These are phyloP conservation scores for Diaperis boleti DNA, from an alignment of 2,888 invertebrate genomes.

Conservation along the genomic window DNA sequence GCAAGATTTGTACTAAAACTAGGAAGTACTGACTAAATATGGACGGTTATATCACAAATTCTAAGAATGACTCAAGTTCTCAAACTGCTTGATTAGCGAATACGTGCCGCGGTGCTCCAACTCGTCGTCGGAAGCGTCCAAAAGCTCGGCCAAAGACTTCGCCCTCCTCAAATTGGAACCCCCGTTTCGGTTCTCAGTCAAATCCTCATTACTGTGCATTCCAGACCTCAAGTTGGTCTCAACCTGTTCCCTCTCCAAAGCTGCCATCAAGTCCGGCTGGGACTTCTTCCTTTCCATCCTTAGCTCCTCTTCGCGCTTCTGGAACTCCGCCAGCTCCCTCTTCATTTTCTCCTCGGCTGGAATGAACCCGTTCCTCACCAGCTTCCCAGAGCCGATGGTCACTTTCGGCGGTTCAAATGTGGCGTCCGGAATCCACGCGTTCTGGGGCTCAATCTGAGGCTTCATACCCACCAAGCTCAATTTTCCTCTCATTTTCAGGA, in stretches of 20 bases:
- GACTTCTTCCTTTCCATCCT: conserved; percentile 76
- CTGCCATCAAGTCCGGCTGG: conserved; percentile 74
- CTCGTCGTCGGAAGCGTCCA: conserved; percentile 74
- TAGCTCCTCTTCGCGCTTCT: conserved; percentile 68
- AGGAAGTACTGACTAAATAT: conserved; percentile 31
- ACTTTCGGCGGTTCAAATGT: conserved; percentile 61
- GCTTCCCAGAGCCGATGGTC: conserved; percentile 68
- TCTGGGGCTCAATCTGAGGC: conserved; percentile 46
- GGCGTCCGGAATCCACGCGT: conserved; percentile 52
- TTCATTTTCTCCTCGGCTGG: conserved; percentile 88
- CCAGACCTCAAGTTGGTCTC: conserved; percentile 50
- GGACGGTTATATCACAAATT: conserved; percentile 41
- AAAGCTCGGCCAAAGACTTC: conserved; percentile 76
- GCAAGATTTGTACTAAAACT: conserved; percentile 45
- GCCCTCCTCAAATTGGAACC: conserved; percentile 71
- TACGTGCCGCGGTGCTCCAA: conserved; percentile 73
- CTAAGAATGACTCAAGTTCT: conserved; percentile 72
- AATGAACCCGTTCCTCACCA: conserved; percentile 81
- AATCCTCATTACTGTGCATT: conserved; percentile 35
- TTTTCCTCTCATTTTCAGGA: conserved; percentile 84
- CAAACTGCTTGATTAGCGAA: conserved; percentile 85
- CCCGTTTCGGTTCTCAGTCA: conserved; percentile 13
- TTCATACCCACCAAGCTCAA: conserved; percentile 64
- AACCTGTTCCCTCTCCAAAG: conserved; percentile 71
- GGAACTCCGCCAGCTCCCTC: conserved; percentile 84